Evolutionary conservation across 1,140 invertebrate genomes (phyloP).

Genomic region (Tetragnatha versicolor): DNA sequence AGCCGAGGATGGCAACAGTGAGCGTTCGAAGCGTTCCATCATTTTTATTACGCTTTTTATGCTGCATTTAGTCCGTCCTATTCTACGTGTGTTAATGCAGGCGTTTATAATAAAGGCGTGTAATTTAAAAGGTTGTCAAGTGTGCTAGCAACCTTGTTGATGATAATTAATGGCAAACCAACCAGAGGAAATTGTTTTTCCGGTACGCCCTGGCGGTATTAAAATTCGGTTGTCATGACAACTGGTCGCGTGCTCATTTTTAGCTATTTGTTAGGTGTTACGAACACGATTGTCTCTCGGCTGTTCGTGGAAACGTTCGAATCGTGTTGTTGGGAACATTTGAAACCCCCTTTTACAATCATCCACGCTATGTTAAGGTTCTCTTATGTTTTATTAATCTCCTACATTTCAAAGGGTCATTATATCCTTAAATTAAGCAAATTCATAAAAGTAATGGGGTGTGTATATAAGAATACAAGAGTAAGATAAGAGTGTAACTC

Average conservation of each 20-base stretch:
- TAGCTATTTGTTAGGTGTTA: background rate
- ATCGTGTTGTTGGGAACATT: too few relatives aligned
- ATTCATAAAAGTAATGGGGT: too few relatives aligned
- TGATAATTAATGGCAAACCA: slow-evolving; percentile 50
- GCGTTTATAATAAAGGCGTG: slow-evolving; percentile 49
- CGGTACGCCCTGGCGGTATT: slow-evolving; percentile 37
- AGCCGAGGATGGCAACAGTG: slow-evolving; percentile 41
- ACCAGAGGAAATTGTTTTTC: slow-evolving; percentile 44
- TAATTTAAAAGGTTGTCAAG: slow-evolving; percentile 49
- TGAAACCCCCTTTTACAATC: too few relatives aligned
- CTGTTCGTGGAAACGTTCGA: too few relatives aligned
- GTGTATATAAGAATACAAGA: too few relatives aligned
- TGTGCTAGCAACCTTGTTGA: slow-evolving; percentile 46
- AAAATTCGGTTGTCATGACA: slow-evolving; percentile 28
- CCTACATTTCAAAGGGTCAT: too few relatives aligned
- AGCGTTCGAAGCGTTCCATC: slow-evolving; percentile 24
- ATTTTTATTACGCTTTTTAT: slow-evolving; percentile 49
- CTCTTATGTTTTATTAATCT: too few relatives aligned
- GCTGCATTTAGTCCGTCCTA: slow-evolving; percentile 28
- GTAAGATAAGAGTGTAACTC: too few relatives aligned
- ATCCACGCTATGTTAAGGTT: too few relatives aligned
- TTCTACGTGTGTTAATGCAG: slow-evolving; percentile 40
- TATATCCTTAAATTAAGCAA: too few relatives aligned
- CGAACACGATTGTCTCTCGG: too few relatives aligned
- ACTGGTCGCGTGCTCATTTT: background rate